A percentile compares a stretch with the other conserved stretches of the same genome.
These are phyloP conservation scores for Ginglymostoma cirratum DNA, from an alignment of 2,113 vertebrate genomes.

Conservation along the genomic window DNA sequence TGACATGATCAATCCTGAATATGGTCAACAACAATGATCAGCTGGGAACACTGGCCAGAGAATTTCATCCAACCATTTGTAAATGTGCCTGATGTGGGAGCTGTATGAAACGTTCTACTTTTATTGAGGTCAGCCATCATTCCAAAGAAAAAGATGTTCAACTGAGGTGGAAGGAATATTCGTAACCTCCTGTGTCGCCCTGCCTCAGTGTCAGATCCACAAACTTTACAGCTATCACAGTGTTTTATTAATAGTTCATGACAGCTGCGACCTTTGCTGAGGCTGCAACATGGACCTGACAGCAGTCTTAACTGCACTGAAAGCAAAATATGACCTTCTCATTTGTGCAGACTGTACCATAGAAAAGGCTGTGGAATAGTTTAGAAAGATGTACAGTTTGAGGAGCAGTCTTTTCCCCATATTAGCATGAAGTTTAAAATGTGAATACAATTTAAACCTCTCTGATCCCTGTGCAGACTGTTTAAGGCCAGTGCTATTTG, in stretches of 20 bases:
- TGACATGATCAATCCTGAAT: neutral
- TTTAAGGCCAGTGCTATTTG: neutral
- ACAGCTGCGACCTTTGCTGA: neutral
- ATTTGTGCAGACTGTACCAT: neutral
- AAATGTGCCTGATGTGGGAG: neutral
- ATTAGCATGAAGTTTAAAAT: neutral
- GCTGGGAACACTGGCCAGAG: neutral
- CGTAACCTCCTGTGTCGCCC: neutral
- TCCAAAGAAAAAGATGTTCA: neutral
- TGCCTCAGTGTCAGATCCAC: neutral
- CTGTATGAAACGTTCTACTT: neutral
- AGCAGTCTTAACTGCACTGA: neutral
- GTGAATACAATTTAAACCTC: neutral
- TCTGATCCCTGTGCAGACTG: neutral
- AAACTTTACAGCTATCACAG: neutral
- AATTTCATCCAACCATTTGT: neutral
- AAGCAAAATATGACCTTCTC: neutral
- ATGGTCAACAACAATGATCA: neutral
- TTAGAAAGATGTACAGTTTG: neutral
- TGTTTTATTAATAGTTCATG: neutral
- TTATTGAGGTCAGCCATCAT: neutral
- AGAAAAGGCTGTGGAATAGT: neutral
- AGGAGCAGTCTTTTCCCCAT: neutral
- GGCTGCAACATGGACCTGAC: neutral
- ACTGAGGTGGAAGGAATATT: slow-evolving; percentile 17